Conservation (phyloP, 2,888 invertebrate genomes). For the Malthinus seriepunctatus region DNA sequence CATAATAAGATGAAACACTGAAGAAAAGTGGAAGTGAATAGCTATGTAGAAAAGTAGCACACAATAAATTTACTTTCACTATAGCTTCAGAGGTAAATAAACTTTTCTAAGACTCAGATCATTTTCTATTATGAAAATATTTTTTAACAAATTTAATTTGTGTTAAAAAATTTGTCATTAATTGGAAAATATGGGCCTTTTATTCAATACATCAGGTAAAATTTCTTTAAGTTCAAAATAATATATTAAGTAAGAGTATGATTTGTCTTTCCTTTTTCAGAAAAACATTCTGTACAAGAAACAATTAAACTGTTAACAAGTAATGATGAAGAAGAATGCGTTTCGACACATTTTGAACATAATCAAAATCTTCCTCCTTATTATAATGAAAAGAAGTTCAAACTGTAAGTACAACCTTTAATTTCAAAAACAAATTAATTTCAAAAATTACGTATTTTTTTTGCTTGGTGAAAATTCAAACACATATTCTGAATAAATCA, state of each 20-base stretch:
- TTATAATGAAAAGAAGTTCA: slow-evolving; percentile 69
- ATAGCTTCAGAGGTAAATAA: slow-evolving; percentile 1
- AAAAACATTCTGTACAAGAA: slow-evolving; percentile 9
- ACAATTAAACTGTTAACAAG: slow-evolving; percentile 47
- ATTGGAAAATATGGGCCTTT: no score
- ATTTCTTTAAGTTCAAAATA: no score
- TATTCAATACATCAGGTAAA: no score
- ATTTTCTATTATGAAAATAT: no score
- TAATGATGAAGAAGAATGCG: slow-evolving; percentile 56
- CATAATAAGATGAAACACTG: neutral
- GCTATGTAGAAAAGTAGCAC: neutral
- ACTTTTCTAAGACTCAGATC: neutral
- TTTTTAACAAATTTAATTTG: no score
- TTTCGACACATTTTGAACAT: slow-evolving; percentile 52
- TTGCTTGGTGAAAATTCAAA: no score
- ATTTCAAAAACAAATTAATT: neutral
- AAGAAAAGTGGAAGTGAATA: slow-evolving; percentile 2
- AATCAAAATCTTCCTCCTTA: slow-evolving; percentile 65
- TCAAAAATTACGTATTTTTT: no score
- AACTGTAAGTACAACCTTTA: slow-evolving; percentile 55
- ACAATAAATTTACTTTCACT: neutral
- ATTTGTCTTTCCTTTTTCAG: neutral
- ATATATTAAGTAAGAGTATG: no score
- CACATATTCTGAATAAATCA: no score
- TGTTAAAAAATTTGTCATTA: no score